A percentile compares a stretch with the other conserved stretches of the same genome.
Evolutionary conservation across 2,797 vertebrate species (phyloP).

Genomic region (Vultur gryphus): DNA sequence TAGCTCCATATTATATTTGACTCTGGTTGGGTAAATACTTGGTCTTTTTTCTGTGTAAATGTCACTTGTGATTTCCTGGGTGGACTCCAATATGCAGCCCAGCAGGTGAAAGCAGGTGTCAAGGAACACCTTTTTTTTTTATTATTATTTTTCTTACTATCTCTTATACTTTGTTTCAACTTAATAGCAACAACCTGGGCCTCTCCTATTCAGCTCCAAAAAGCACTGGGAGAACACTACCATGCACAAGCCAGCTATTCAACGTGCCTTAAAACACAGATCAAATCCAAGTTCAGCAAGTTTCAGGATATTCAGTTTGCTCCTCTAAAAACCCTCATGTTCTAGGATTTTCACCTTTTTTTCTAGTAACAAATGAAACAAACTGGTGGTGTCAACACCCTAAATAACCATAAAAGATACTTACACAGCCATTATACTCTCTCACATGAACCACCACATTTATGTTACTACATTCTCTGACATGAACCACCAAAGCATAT

Average conservation of each 20-base stretch:
- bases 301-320: not conserved
- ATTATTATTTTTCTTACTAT: not conserved
- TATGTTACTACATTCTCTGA: not conserved
- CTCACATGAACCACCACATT: not conserved
- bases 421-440: not conserved
- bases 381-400: not conserved
- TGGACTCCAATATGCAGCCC: not conserved
- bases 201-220: not conserved
- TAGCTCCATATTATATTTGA: not conserved
- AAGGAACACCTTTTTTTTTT: not conserved
- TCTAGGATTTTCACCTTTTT: not conserved
- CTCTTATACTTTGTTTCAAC: not conserved
- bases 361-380: not conserved
- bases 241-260: not conserved
- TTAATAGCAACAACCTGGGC: not conserved
- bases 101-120: not conserved
- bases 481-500: not conserved
- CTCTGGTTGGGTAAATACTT: not conserved
- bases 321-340: not conserved
- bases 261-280: not conserved
- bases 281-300: not conserved
- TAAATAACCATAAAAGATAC: not conserved
- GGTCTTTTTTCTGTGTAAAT: not conserved
- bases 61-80: not conserved
- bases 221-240: not conserved